Evolutionary conservation across 2,113 vertebrate genomes (phyloP), one percentile per base, ranked within the genome.

Genomic region (Pterophyllum scalare): DNA sequence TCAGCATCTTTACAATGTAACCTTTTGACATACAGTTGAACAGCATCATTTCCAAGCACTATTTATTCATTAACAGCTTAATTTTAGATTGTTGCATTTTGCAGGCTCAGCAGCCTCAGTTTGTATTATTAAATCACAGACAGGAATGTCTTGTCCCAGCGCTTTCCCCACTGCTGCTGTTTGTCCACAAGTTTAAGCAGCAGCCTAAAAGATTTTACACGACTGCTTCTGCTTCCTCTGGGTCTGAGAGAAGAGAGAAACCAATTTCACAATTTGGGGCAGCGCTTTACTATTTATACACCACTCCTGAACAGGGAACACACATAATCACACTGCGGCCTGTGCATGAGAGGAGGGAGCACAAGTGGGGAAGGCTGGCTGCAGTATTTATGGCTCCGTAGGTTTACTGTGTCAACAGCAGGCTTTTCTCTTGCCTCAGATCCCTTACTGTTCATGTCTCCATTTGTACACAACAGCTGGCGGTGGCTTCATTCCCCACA

Each of bases 241-340:
- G 59, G 75, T 81, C n/a, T 52, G 70, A 58, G 35, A 59, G 54
- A 81, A 77, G 57, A 83, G 14, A 22, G 19, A 84, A 84, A 62
- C 65, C 76, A 83, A 24, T 75, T 79, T 70, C 13, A 6, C 13
- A 58, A 75, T 87, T 62, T 85, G 64, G 76, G 84, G 56, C 89
- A 87, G 62, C 52, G 38, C 46, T 81, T 83, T 81, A 43, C 77
- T 86, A 89, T 89, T 86, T 81, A 83, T 86, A 81, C 52, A 28
- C 19, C 20, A 12, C 19, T 78, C 59, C 11, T 61, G 77, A 79
- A 62, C 57, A 38, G 84, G 67, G 59, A 83, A 33, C 40, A 26
- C 2, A 11, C 28, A 49, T 52, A 67, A 77, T 85, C 64, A 60
- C 76, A 38, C 13, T 52, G 8, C 13, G 33, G 61, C 24, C 17